Evolutionary conservation across 2,888 invertebrate species (phyloP).

Genomic region (Diarsia dahlii): DNA sequence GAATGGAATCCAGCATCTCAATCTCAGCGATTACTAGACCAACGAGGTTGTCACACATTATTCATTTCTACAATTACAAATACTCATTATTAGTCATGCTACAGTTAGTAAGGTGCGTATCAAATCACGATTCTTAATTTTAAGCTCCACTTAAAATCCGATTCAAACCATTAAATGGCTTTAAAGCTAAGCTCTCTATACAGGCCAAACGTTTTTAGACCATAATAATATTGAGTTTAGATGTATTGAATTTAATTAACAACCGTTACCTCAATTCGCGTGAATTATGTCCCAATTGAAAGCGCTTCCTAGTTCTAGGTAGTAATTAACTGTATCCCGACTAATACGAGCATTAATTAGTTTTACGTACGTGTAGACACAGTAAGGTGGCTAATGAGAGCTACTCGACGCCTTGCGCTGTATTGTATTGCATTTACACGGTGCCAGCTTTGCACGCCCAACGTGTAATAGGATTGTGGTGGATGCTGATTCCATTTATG

Average conservation of each 20-base stretch:
- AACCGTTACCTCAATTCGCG: background rate
- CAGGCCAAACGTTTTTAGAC: background rate
- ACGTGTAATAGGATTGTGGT: conserved; percentile 21
- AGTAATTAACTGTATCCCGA: conserved; percentile 26
- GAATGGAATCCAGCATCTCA: background rate
- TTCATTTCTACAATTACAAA: background rate
- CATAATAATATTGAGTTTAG: no score
- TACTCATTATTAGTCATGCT: no score
- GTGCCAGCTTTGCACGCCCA: background rate
- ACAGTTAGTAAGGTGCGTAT: background rate
- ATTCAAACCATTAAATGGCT: background rate
- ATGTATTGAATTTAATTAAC: background rate
- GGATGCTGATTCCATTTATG: conserved; percentile 4
- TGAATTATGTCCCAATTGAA: conserved; percentile 1
- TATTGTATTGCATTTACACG: conserved; percentile 34
- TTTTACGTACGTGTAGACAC: conserved; percentile 23
- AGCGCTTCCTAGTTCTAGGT: conserved; percentile 27
- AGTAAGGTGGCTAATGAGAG: conserved; percentile 36
- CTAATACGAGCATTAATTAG: conserved; percentile 25
- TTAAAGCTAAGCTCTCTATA: no score
- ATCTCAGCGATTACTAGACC: background rate
- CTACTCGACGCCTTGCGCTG: conserved; percentile 24
- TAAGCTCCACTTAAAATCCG: background rate
- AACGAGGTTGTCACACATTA: background rate
- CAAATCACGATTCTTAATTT: background rate